Evolutionary conservation across 2,888 invertebrate species (phyloP).

Genomic region (Tenthredo notha): DNA sequence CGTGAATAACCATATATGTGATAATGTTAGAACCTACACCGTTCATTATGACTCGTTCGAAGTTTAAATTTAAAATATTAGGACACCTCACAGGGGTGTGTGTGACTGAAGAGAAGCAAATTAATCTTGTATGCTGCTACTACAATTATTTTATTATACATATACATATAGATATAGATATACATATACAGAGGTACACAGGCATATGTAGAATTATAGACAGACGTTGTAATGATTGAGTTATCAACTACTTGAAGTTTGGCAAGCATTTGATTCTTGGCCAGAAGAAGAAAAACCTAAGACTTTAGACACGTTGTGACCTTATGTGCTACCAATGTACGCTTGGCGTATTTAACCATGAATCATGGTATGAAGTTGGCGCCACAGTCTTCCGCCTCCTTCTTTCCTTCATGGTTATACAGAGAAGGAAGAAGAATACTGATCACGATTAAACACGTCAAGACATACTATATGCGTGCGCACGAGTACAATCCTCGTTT

Average conservation of each 20-base stretch:
- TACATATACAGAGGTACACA: neutral
- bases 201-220: neutral
- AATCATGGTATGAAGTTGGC: too few relatives aligned
- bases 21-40: neutral
- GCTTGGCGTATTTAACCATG: too few relatives aligned
- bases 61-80: slow-evolving; percentile 3
- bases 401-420: too few relatives aligned
- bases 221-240: neutral
- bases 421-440: too few relatives aligned
- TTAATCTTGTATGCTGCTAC: neutral
- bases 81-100: slow-evolving; percentile 22
- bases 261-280: neutral
- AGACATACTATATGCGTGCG: neutral
- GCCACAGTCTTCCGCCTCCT: too few relatives aligned
- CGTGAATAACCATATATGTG: neutral
- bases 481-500: neutral
- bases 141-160: neutral
- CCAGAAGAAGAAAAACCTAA: neutral
- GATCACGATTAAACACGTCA: neutral
- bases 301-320: neutral
- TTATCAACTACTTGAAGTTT: neutral
- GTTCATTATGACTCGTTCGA: neutral
- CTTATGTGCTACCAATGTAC: neutral
- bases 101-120: slow-evolving; percentile 28
- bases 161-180: neutral